Conservation (phyloP, 2,888 invertebrate species). For the Polyommatus iphigenia region DNA sequence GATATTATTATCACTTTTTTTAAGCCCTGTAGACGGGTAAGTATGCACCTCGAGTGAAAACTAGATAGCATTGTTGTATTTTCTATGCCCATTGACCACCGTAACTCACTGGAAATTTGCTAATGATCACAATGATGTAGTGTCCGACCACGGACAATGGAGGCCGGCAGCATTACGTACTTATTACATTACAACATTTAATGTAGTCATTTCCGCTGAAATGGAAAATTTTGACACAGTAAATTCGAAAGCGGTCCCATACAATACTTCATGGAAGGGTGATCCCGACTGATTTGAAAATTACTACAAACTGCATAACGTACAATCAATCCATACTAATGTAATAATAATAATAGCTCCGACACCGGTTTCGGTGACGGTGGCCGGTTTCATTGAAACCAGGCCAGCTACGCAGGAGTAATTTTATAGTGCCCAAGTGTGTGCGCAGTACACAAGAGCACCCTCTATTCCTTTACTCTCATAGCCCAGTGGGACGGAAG, state of each 20-base stretch:
- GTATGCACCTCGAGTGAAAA: not conserved
- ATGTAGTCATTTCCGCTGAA: constrained; percentile 22
- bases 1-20: too few relatives aligned
- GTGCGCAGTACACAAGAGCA: too few relatives aligned
- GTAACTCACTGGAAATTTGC: not conserved
- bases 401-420: too few relatives aligned
- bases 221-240: constrained; percentile 67
- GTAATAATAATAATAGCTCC: too few relatives aligned
- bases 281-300: not conserved
- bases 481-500: too few relatives aligned
- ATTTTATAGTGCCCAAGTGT: too few relatives aligned
- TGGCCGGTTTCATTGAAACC: too few relatives aligned
- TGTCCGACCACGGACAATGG: not conserved
- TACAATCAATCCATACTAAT: too few relatives aligned
- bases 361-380: too few relatives aligned
- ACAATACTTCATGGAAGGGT: constrained; percentile 29
- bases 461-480: too few relatives aligned
- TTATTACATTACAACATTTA: constrained; percentile 14
- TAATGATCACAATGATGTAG: not conserved
- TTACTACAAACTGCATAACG: not conserved
- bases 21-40: too few relatives aligned
- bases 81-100: not conserved
- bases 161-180: not conserved
- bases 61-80: not conserved
- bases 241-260: constrained; percentile 67